Conservation (phyloP, 1,140 invertebrate genomes). For the Drosophila subpulchrella region DNA sequence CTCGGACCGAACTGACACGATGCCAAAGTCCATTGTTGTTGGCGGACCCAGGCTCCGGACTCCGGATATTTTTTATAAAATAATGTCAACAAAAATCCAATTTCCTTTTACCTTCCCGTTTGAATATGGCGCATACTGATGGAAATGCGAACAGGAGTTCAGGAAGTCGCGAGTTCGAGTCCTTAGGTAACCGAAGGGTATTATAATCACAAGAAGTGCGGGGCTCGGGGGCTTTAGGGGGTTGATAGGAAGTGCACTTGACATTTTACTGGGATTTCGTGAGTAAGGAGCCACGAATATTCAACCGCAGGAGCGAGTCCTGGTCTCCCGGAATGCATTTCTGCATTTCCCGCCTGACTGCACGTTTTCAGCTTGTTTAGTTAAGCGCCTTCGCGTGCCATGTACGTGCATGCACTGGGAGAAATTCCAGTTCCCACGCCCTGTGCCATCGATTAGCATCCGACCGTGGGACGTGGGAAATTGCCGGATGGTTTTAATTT, state of each 20-base stretch:
- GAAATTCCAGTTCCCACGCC: neutral
- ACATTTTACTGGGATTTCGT: slow-evolving; percentile 45
- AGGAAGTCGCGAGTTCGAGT: slow-evolving; percentile 11
- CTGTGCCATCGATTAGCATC: slow-evolving; percentile 19
- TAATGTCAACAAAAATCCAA: slow-evolving; percentile 84
- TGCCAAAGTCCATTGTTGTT: slow-evolving; percentile 18
- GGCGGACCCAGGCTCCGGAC: neutral
- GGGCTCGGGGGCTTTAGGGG: neutral
- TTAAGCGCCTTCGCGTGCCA: slow-evolving; percentile 25
- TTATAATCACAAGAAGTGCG: slow-evolving; percentile 1
- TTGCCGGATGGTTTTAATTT: neutral
- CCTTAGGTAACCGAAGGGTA: neutral
- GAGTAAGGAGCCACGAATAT: slow-evolving; percentile 25
- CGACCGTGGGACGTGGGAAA: neutral
- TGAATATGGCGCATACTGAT: slow-evolving; percentile 59
- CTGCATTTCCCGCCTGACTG: slow-evolving; percentile 24
- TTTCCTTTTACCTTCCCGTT: slow-evolving; percentile 79
- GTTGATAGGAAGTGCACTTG: slow-evolving; percentile 49
- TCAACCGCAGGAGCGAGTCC: slow-evolving; percentile 7
- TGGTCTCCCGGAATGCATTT: slow-evolving; percentile 10
- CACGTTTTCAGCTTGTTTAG: slow-evolving; percentile 42
- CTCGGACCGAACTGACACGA: slow-evolving; percentile 9
- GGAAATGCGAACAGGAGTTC: slow-evolving; percentile 21
- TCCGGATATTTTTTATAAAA: slow-evolving; percentile 80
- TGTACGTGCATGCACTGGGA: slow-evolving; percentile 22